Base-by-base conservation (phyloP, 1,140 invertebrate species). In the Papilio polytes region DNA sequence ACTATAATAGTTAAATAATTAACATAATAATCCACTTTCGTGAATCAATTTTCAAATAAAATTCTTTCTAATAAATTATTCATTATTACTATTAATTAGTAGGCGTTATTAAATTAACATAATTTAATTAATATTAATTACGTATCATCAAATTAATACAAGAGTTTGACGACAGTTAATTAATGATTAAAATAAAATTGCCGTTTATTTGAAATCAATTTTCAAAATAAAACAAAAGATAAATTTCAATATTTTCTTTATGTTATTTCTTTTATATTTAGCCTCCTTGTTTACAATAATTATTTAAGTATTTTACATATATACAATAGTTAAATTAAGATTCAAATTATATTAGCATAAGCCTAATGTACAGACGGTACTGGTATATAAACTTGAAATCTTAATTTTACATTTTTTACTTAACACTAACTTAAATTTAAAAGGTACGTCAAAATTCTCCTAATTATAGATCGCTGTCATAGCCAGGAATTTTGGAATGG, bases 401-500 rank as follows among this genome's bases (percentile, higher is more conserved):
- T 77, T 56, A 41, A 56, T 13, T 77, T 46, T 74, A 74, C 20
- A 74, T 20, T 56, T n/a, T 53, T 53, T 53, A 56, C 53, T 56
- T 56, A 56, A 56, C 18, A 20, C 18, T 56, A 56, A 56, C 53
- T 56, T 56, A 56, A 6, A 56, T 56, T 87, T 85, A 82, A 84
- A 82, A 84, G 83, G 83, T 86, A 85, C 81, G 84, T 84, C 72
- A 83, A 80, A 85, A 83, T 86, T 86, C 41, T 84, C 88, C 86
- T 84, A 89, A 87, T 81, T 83, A 88, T 78, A 83, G 76, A 87
- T 82, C 78, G 82, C 86, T 86, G 84, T 91, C 89, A 89, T 90
- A 92, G 89, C 87, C 88, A 86, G 80, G 82, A 74, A 85, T 84
- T 93, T 92, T 91, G 90, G 90, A 89, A 87, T 83, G 70, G 85